Evolutionary conservation across 1,140 invertebrate species (phyloP), one percentile per base, ranked within the genome.

Genomic region (Anoplolepis gracilipes): DNA sequence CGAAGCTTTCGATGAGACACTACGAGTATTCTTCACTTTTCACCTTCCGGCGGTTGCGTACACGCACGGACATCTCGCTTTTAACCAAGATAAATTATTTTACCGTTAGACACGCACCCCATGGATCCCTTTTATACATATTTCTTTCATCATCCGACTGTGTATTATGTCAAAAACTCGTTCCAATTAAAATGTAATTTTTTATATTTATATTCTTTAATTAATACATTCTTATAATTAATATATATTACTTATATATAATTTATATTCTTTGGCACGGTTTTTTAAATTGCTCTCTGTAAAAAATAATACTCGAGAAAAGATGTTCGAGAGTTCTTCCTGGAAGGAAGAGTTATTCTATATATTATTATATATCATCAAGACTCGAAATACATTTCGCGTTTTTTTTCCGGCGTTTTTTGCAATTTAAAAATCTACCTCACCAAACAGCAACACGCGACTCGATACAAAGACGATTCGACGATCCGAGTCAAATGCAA

Each of bases 401-500:
- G 13, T n/a, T n/a, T n/a, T n/a, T n/a, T n/a, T n/a, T n/a, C n/a
- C n/a, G 3, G 33, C 4, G 46, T 49, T 19, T n/a, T 79, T 79
- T 67, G 46, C 62, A 55, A 67, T 79, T 53, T 39, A 69, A 79
- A 79, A 67, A 28, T 79, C 46, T 22, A 28, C 10, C 33, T 49
- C 53, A n/a, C 16, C 55, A 46, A 36, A 13, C n/a, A 73, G 36
- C 53, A 46, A 16, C 16, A 49, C 46, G 10, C 6, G 11, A 39
- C 39, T 59, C 19, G 10, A 10, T 7, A 22, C n/a, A 16, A 13
- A 42, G 11, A n/a, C 42, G 62, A 36, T 11, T 30, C 53, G 46
- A 19, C 39, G 53, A 30, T 42, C 13, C 55, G 13, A 39, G 22
- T 13, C 61, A 33, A 22, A 78, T 69, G 62, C 42, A 67, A 78